Percentiles rank a stretch among this genome's conserved stretches.
These are phyloP conservation scores for Heliconius hewitsoni DNA, from an alignment of 1,140 invertebrate genomes.

Conservation along the genomic window DNA sequence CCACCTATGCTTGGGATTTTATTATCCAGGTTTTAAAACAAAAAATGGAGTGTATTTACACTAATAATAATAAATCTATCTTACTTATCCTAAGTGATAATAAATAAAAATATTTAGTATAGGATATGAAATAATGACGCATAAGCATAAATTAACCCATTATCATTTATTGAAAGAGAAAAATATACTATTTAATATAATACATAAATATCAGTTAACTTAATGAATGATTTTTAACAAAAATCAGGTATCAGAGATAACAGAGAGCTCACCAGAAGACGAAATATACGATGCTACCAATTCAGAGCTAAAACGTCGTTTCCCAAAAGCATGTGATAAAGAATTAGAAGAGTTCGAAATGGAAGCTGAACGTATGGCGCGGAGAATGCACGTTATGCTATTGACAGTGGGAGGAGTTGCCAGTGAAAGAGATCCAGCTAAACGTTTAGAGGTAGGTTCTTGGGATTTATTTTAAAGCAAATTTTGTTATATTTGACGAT, in stretches of 20 bases:
- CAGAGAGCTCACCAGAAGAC: constrained; percentile 22
- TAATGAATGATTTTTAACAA: background rate
- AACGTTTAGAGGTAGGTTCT: constrained; percentile 83
- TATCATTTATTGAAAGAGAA: too few relatives aligned
- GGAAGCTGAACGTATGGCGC: constrained; percentile 84
- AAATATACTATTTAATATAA: too few relatives aligned
- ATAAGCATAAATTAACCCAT: too few relatives aligned
- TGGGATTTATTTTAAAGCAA: background rate
- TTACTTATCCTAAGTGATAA: too few relatives aligned
- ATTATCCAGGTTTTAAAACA: too few relatives aligned
- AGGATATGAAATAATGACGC: too few relatives aligned
- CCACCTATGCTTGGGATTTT: too few relatives aligned
- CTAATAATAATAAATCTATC: too few relatives aligned
- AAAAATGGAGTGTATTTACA: too few relatives aligned
- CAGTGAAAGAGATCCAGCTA: constrained; percentile 85
- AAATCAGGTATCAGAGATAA: constrained; percentile 28
- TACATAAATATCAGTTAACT: background rate
- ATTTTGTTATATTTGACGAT: too few relatives aligned
- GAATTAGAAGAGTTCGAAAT: constrained; percentile 76
- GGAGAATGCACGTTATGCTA: constrained; percentile 85
- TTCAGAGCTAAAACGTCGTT: constrained; percentile 23
- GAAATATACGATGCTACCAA: constrained; percentile 2
- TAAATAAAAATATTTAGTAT: too few relatives aligned
- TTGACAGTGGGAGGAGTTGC: constrained; percentile 85
- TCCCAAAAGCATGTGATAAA: constrained; percentile 27